phyloP scores from a whole-genome alignment of 2,888 invertebrate genomes.

The Folsomia manolachei region DNA sequence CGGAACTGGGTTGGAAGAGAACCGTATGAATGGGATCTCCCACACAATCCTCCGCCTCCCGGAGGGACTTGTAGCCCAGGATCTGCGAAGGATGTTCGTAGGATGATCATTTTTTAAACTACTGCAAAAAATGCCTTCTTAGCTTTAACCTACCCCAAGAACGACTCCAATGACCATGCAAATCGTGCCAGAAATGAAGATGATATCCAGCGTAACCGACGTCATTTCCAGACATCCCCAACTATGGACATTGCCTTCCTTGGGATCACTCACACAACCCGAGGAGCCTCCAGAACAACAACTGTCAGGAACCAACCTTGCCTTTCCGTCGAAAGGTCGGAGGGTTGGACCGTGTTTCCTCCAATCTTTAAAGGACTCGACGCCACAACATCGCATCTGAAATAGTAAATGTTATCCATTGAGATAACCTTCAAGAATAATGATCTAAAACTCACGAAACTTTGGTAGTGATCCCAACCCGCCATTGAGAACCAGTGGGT shows the following conservation, averaged over 20 bases:
- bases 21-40: constrained; percentile 28
- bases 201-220: not conserved
- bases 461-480: constrained; percentile 28
- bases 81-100: constrained; percentile 12
- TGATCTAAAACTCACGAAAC: constrained; percentile 22
- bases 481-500: constrained; percentile 25
- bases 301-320: constrained; percentile 20
- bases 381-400: constrained; percentile 30
- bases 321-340: constrained; percentile 1
- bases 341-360: constrained; percentile 16
- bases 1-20: constrained; percentile 20
- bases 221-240: constrained; percentile 21
- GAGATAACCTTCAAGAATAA: too few relatives aligned
- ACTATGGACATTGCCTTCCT: not conserved
- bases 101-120: not conserved
- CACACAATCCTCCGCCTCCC: constrained; percentile 20
- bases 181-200: constrained; percentile 13
- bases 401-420: too few relatives aligned
- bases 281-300: constrained; percentile 14
- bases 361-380: constrained; percentile 24
- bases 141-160: constrained; percentile 17
- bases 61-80: constrained; percentile 19
- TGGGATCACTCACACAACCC: too few relatives aligned
- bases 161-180: constrained; percentile 16
- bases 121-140: not conserved